These are phyloP conservation scores for Antechinus flavipes DNA, from an alignment of 2,113 vertebrate species.

Conservation along the genomic window DNA sequence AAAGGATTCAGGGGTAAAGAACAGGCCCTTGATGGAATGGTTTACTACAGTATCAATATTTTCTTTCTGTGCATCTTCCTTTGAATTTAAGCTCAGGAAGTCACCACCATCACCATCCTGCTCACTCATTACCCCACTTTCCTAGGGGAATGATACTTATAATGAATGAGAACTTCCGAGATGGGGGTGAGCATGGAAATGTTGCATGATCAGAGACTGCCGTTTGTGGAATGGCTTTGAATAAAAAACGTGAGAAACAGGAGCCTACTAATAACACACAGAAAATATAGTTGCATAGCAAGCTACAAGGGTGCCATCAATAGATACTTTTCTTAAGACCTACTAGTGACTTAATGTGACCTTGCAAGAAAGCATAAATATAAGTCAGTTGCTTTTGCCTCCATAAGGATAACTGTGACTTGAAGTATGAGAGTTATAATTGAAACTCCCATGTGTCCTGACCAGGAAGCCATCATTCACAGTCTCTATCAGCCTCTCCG, in stretches of 20 bases:
- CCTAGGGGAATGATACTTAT: neutral
- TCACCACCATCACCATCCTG: neutral
- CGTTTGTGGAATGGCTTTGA: neutral
- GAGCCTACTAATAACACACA: neutral
- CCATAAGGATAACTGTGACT: constrained; percentile 9
- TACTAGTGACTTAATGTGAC: constrained; percentile 39
- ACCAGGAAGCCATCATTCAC: constrained; percentile 35
- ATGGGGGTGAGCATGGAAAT: neutral
- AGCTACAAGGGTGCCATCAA: neutral
- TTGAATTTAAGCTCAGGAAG: constrained; percentile 13
- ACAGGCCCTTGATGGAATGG: neutral
- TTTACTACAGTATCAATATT: neutral
- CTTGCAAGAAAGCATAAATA: constrained; percentile 47
- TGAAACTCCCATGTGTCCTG: neutral
- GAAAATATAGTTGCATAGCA: neutral
- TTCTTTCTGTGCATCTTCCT: neutral
- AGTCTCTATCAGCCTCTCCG: neutral
- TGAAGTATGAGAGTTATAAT: constrained; percentile 36
- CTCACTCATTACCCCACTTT: constrained; percentile 23
- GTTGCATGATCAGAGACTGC: constrained; percentile 8
- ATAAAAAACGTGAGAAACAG: neutral
- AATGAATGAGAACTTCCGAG: neutral
- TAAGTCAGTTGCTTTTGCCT: constrained; percentile 25
- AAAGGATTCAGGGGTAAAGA: neutral
- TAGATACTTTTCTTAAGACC: neutral